A percentile compares a stretch with the other conserved stretches of the same genome.
Conservation (phyloP, 2,113 vertebrate genomes). For the Vulpes vulpes region DNA sequence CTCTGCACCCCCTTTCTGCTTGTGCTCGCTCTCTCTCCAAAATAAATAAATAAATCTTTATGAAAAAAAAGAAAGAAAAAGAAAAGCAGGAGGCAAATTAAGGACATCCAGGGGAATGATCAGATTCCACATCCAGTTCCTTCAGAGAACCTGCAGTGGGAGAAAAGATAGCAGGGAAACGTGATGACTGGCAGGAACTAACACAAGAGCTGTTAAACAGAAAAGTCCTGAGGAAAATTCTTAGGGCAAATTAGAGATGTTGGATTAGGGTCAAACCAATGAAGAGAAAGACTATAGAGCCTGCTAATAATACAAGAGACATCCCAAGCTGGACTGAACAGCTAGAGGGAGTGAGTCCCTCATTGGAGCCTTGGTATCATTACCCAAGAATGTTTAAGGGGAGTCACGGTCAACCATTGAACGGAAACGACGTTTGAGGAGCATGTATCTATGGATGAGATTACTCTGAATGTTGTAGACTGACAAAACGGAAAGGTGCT, state of each 20-base stretch:
- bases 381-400: too few relatives aligned
- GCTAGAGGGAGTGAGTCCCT: too few relatives aligned
- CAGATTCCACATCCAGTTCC: background rate
- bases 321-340: too few relatives aligned
- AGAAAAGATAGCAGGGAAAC: background rate
- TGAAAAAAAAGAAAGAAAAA: background rate
- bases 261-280: background rate
- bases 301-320: background rate
- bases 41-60: too few relatives aligned
- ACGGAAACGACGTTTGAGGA: background rate
- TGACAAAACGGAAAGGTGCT: background rate
- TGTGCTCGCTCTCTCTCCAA: too few relatives aligned
- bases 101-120: background rate
- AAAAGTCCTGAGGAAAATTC: background rate
- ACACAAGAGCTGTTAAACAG: background rate
- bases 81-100: background rate
- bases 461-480: background rate
- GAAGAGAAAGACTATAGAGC: background rate
- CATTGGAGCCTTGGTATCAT: background rate
- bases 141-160: background rate
- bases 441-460: background rate
- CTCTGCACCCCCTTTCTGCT: too few relatives aligned
- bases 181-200: rapidly evolving
- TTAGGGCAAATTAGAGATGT: background rate
- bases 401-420: background rate